Percentiles rank a stretch among this genome's conserved stretches.
Conservation (phyloP, 2,888 invertebrate species). For the Sericinus montela region DNA sequence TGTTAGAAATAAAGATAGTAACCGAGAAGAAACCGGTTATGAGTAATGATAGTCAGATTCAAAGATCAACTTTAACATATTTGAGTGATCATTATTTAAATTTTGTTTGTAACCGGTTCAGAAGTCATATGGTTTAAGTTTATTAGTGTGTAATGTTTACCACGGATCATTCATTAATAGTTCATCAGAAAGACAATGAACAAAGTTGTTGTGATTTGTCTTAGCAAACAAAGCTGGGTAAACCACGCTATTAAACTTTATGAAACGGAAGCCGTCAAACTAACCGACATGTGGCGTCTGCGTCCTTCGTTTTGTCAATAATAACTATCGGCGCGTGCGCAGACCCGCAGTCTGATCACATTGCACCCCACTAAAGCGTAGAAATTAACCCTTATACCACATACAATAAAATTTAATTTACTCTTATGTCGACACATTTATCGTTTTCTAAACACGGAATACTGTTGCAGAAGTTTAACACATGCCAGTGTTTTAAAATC, state of each 20-base stretch:
- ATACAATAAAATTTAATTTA: conserved; percentile 27
- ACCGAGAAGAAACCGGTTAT: too few species aligned
- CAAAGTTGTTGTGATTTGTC: conserved; percentile 61
- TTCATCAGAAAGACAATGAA: conserved; percentile 60
- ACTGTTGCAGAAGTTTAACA: conserved; percentile 13
- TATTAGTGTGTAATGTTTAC: conserved; percentile 31
- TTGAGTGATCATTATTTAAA: too few species aligned
- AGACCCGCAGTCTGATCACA: conserved; percentile 27
- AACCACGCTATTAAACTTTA: conserved; percentile 75
- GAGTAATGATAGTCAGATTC: too few species aligned
- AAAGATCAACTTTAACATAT: too few species aligned
- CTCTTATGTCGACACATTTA: conserved; percentile 16
- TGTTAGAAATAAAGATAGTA: too few species aligned
- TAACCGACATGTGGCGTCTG: conserved; percentile 57
- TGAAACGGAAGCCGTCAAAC: conserved; percentile 74
- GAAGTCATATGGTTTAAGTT: too few species aligned
- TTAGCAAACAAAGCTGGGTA: conserved; percentile 76
- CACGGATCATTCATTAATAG: conserved; percentile 51
- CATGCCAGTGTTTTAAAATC: conserved; percentile 18
- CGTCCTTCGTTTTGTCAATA: conserved; percentile 68
- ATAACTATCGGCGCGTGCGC: conserved; percentile 49
- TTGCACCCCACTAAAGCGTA: conserved; percentile 10
- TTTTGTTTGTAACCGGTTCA: too few species aligned
- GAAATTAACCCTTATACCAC: conserved; percentile 31
- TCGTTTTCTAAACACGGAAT: conserved; percentile 12